Evolutionary conservation across 2,113 vertebrate species (phyloP).

Genomic region (Embiotoca jacksoni): DNA sequence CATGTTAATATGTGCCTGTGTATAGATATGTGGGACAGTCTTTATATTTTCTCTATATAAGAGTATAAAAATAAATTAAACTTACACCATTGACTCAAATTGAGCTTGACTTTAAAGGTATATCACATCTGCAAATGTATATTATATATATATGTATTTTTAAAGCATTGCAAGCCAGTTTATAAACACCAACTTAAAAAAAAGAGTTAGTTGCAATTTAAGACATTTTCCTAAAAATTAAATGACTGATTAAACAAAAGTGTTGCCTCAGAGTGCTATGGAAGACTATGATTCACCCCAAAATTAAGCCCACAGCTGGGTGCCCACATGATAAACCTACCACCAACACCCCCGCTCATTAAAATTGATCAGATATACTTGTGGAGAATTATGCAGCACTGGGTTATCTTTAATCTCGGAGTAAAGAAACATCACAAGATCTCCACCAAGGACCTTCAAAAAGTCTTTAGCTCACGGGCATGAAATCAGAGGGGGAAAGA

Average conservation of each 20-base stretch:
- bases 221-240: constrained; percentile 63
- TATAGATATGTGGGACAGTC: constrained; percentile 70
- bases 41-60: constrained; percentile 75
- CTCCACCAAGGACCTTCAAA: constrained; percentile 40
- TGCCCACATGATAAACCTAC: constrained; percentile 47
- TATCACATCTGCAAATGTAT: constrained; percentile 78
- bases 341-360: constrained; percentile 53
- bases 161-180: constrained; percentile 79
- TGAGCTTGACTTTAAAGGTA: constrained; percentile 80
- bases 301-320: constrained; percentile 66
- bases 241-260: constrained; percentile 64
- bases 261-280: constrained; percentile 78
- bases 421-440: constrained; percentile 53
- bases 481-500: constrained; percentile 9
- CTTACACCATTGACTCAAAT: constrained; percentile 75
- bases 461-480: constrained; percentile 41
- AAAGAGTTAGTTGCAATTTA: constrained; percentile 60
- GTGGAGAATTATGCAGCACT: constrained; percentile 70
- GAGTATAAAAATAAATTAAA: constrained; percentile 86
- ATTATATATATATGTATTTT: constrained; percentile 52
- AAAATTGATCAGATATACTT: constrained; percentile 70
- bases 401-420: constrained; percentile 58
- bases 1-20: constrained; percentile 69
- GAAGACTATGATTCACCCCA: constrained; percentile 83
- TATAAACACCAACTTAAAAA: constrained; percentile 74